Conservation (phyloP, 92 coral and sea anemone genomes). For the Metridium senile region DNA sequence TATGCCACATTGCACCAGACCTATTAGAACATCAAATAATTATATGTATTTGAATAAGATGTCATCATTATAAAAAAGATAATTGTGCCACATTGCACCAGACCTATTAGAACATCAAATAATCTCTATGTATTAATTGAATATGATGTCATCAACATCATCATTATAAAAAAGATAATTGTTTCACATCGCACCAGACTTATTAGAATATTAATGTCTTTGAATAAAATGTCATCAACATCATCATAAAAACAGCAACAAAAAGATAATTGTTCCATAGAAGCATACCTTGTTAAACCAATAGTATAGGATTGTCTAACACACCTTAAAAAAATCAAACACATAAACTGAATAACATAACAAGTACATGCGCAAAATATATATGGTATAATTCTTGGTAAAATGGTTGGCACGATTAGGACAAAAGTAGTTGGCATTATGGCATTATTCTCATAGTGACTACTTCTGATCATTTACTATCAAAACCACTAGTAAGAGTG, state of each 20-base stretch:
- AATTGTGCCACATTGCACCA: neutral
- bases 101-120: neutral
- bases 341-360: too few relatives aligned
- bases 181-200: neutral
- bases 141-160: neutral
- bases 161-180: neutral
- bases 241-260: too few relatives aligned
- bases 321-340: slow-evolving; percentile 50
- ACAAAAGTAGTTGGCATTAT: too few relatives aligned
- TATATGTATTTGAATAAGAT: neutral
- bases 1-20: neutral
- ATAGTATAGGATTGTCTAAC: slow-evolving; percentile 70
- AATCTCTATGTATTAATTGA: too few relatives aligned
- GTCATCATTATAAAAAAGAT: neutral
- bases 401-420: too few relatives aligned
- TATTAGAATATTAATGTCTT: too few relatives aligned
- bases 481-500: too few relatives aligned
- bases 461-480: too few relatives aligned
- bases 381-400: too few relatives aligned
- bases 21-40: neutral
- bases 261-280: neutral
- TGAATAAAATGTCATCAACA: too few relatives aligned
- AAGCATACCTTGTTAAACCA: slow-evolving; percentile 60
- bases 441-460: too few relatives aligned
- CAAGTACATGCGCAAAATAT: too few relatives aligned